These are phyloP conservation scores for Centrocercus urophasianus DNA, from an alignment of 2,113 vertebrate genomes.

Conservation along the genomic window DNA sequence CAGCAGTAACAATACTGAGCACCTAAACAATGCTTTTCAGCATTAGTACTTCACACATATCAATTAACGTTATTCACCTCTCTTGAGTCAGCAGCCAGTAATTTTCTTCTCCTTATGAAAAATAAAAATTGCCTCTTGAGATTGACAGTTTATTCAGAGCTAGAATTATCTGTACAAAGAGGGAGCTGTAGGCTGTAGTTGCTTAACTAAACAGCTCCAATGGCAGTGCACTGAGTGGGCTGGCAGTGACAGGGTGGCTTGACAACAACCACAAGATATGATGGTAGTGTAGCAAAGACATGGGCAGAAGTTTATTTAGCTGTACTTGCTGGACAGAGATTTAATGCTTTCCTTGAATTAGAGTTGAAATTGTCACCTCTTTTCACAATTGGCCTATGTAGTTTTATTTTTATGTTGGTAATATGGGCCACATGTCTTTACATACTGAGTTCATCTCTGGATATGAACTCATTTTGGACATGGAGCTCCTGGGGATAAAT, in stretches of 20 bases:
- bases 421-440: accelerated
- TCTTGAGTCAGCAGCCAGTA: slow-evolving; percentile 12
- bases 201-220: slow-evolving; percentile 59
- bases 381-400: background rate
- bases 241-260: background rate
- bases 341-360: slow-evolving; percentile 3
- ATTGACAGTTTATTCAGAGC: slow-evolving; percentile 70
- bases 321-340: background rate
- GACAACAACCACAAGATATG: background rate
- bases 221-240: slow-evolving; percentile 51
- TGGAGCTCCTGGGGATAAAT: background rate
- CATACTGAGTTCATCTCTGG: accelerated
- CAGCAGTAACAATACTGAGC: background rate
- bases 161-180: slow-evolving; percentile 77
- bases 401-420: background rate
- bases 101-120: slow-evolving; percentile 35
- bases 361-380: background rate
- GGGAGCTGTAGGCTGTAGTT: slow-evolving; percentile 66
- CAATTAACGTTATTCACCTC: slow-evolving; percentile 40
- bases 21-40: background rate
- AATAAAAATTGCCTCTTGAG: slow-evolving; percentile 62
- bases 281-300: background rate
- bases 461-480: background rate
- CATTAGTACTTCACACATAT: background rate
- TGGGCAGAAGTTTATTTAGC: slow-evolving; percentile 15